These are phyloP conservation scores for Bergia sp. DNA, from an alignment of 92 coral and sea anemone species.

Conservation along the genomic window DNA sequence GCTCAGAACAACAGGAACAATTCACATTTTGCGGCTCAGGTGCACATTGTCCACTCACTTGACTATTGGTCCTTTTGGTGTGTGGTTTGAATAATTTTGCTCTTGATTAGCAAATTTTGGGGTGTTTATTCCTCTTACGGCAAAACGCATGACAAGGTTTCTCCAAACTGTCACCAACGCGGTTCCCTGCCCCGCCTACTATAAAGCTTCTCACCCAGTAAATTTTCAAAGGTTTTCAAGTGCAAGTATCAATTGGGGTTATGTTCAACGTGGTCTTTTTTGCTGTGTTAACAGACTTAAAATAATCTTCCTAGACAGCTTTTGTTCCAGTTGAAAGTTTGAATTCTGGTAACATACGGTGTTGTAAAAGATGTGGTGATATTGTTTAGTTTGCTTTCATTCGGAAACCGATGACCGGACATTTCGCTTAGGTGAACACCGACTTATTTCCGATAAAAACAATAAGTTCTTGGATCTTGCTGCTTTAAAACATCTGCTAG, in stretches of 20 bases:
- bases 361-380: neutral
- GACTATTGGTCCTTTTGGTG: conserved; percentile 11
- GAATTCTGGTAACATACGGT: neutral
- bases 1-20: neutral
- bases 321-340: neutral
- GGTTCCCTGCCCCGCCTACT: too few species aligned
- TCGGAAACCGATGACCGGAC: neutral
- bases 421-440: neutral
- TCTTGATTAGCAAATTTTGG: neutral
- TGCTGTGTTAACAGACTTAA: neutral
- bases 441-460: neutral
- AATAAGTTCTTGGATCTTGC: neutral
- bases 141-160: neutral
- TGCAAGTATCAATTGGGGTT: too few species aligned
- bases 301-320: neutral
- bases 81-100: conserved; percentile 14
- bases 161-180: neutral
- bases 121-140: neutral
- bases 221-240: too few species aligned
- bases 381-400: neutral
- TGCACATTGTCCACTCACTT: conserved; percentile 6
- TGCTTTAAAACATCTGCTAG: conserved; percentile 17
- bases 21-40: neutral
- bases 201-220: too few species aligned
- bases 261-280: neutral